phyloP scores from a whole-genome alignment of 2,797 vertebrate species.

The Eptatretus atami region DNA sequence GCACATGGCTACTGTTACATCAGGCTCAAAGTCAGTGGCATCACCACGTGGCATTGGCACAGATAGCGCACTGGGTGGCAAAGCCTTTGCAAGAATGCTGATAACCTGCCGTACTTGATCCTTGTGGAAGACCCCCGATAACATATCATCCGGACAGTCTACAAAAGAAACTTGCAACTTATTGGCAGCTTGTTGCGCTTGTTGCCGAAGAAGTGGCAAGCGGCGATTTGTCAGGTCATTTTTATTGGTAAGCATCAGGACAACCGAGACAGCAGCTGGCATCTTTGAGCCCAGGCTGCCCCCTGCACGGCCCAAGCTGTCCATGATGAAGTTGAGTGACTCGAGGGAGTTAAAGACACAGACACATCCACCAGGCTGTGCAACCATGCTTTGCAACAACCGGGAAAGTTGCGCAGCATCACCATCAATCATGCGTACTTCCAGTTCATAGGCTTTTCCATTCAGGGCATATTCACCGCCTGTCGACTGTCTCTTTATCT shows the following conservation, averaged over 20 bases:
- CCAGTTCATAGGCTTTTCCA: constrained; percentile 88
- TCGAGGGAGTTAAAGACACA: constrained; percentile 95
- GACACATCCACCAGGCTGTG: constrained; percentile 89
- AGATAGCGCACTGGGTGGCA: constrained; percentile 72
- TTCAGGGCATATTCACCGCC: constrained; percentile 93
- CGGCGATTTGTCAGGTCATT: constrained; percentile 66
- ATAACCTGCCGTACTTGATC: constrained; percentile 80
- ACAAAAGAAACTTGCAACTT: constrained; percentile 95
- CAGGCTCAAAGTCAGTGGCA: constrained; percentile 75
- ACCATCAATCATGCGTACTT: constrained; percentile 63
- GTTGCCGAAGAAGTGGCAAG: constrained; percentile 75
- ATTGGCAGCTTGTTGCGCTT: constrained; percentile 85
- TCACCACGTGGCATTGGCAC: constrained; percentile 51
- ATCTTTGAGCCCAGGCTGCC: constrained; percentile 54
- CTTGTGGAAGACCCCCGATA: constrained; percentile 82
- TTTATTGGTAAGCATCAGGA: constrained; percentile 79
- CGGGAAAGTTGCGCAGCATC: constrained; percentile 61
- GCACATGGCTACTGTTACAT: constrained; percentile 90
- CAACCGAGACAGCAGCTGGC: constrained; percentile 51
- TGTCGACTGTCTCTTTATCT: constrained; percentile 80
- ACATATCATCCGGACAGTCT: constrained; percentile 55
- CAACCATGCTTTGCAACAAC: constrained; percentile 51
- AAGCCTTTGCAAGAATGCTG: constrained; percentile 50
- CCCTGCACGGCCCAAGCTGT: constrained; percentile 72
- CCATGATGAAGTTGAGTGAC: constrained; percentile 76